Conservation (phyloP, 2,888 invertebrate genomes). For the Sycophila texana region DNA sequence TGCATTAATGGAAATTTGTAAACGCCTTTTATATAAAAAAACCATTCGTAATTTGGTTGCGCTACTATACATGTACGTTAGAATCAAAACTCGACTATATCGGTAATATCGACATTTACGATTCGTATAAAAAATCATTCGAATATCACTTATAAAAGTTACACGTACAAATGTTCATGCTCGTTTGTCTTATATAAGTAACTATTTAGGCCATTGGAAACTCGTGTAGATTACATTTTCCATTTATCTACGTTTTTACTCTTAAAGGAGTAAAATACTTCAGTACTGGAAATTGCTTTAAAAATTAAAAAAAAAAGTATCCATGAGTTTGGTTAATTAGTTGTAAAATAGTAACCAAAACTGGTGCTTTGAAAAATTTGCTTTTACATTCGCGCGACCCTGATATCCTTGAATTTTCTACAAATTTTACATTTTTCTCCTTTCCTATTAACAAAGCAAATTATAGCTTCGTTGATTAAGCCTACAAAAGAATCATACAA, state of each 20-base stretch:
- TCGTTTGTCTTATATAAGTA: slow-evolving; percentile 50
- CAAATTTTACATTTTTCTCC: slow-evolving; percentile 17
- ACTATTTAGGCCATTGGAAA: slow-evolving; percentile 58
- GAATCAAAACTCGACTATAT: slow-evolving; percentile 24
- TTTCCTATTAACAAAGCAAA: slow-evolving; percentile 28
- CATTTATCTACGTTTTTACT: slow-evolving; percentile 25
- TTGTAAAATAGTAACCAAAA: slow-evolving; percentile 33
- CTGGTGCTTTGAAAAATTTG: slow-evolving; percentile 30
- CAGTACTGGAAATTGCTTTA: slow-evolving; percentile 39
- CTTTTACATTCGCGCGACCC: slow-evolving; percentile 42
- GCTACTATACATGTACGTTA: slow-evolving; percentile 40
- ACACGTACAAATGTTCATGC: slow-evolving; percentile 47
- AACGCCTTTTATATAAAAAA: slow-evolving; percentile 32
- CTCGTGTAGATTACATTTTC: slow-evolving; percentile 49
- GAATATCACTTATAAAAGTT: slow-evolving; percentile 47
- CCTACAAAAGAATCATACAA: slow-evolving; percentile 31
- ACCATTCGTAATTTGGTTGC: slow-evolving; percentile 26
- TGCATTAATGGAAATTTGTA: slow-evolving; percentile 40
- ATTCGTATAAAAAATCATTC: slow-evolving; percentile 48
- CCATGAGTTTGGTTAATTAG: slow-evolving; percentile 28
- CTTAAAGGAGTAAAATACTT: slow-evolving; percentile 4
- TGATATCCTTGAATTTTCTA: slow-evolving; percentile 48
- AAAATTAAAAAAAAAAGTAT: slow-evolving; percentile 34
- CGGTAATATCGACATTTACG: slow-evolving; percentile 38
- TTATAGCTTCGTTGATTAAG: slow-evolving; percentile 28